Conservation (phyloP, 2,797 vertebrate species). For the Falco columbarius region DNA sequence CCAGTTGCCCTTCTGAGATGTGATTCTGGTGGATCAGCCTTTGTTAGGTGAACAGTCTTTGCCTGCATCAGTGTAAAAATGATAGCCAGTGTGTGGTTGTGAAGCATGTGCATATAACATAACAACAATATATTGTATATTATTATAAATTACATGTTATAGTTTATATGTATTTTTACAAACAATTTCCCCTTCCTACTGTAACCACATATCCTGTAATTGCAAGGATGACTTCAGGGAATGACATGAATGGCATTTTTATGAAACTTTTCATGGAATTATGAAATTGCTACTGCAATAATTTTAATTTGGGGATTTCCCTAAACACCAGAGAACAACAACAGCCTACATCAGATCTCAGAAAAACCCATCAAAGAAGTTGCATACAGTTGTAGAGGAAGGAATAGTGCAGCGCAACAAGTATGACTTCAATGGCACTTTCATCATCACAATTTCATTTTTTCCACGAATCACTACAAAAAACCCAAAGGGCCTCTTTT, state of each 20-base stretch:
- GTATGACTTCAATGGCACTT: background rate
- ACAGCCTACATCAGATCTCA: background rate
- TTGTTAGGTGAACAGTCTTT: background rate
- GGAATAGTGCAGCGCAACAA: background rate
- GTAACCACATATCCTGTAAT: background rate
- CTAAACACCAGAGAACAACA: background rate
- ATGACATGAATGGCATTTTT: constrained; percentile 37
- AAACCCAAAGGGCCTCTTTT: background rate
- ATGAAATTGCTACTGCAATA: constrained; percentile 32
- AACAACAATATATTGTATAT: background rate
- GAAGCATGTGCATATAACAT: background rate
- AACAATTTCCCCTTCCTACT: background rate
- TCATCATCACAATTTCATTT: constrained; percentile 3
- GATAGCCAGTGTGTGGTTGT: background rate
- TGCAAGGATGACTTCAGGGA: background rate
- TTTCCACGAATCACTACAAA: background rate
- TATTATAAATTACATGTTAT: background rate
- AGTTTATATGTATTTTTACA: background rate
- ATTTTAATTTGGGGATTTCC: constrained; percentile 66
- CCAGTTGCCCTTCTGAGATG: background rate
- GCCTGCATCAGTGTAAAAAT: background rate
- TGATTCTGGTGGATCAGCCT: background rate
- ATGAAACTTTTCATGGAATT: constrained; percentile 48
- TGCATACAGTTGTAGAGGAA: background rate
- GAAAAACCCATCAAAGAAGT: background rate